Conservation (phyloP, 2,113 vertebrate species). For the Centrocercus urophasianus region DNA sequence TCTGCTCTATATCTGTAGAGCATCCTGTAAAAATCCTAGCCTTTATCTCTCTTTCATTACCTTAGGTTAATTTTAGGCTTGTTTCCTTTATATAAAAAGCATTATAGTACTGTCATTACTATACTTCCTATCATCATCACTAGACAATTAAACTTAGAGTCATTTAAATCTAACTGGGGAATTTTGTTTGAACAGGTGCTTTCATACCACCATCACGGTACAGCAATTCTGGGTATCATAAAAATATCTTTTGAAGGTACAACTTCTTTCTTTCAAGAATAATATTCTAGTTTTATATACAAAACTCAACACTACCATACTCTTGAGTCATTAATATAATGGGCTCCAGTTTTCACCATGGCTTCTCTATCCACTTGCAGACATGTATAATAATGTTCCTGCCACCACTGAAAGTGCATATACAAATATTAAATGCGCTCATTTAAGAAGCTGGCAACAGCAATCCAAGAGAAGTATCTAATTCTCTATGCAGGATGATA, state of each 20-base stretch:
- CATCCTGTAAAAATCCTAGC: not conserved
- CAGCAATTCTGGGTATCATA: not conserved
- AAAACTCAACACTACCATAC: not conserved
- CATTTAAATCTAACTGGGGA: not conserved
- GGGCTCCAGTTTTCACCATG: not conserved
- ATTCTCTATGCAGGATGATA: not conserved
- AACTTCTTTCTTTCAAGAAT: not conserved
- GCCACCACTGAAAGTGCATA: not conserved
- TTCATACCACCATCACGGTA: not conserved
- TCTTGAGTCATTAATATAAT: not conserved
- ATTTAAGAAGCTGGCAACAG: not conserved
- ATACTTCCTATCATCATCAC: not conserved
- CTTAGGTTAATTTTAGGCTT: not conserved
- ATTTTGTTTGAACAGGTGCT: not conserved
- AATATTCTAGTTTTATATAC: not conserved
- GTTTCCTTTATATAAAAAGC: not conserved
- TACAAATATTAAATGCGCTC: not conserved
- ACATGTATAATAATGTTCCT: not conserved
- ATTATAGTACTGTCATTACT: conserved; percentile 9
- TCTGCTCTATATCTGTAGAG: not conserved
- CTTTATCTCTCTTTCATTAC: not conserved
- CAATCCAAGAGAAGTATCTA: not conserved
- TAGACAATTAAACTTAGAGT: not conserved
- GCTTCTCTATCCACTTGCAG: not conserved
- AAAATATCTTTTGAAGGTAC: not conserved